A percentile compares a stretch with the other conserved stretches of the same genome.
Evolutionary conservation across 2,113 vertebrate species (phyloP).

Genomic region (Beaufortia kweichowensis): DNA sequence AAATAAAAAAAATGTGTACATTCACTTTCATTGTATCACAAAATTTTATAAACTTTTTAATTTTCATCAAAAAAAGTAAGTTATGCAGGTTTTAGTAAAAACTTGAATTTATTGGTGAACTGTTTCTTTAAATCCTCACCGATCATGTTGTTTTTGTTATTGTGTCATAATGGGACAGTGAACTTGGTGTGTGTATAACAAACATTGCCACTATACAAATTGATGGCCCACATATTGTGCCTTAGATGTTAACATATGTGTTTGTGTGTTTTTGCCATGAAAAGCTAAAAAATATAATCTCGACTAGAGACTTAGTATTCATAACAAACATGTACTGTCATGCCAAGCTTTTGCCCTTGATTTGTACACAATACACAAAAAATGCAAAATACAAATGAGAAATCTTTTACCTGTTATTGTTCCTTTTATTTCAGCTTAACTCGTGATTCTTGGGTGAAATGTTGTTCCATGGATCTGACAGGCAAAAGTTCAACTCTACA

Average conservation of each 20-base stretch:
- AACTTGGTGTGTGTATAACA: no score
- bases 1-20: no score
- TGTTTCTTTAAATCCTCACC: no score
- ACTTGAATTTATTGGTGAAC: neutral
- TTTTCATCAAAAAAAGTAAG: no score
- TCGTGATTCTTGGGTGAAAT: neutral
- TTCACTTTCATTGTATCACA: no score
- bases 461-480: neutral
- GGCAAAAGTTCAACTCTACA: neutral
- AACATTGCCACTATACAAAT: no score
- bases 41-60: no score
- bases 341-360: no score
- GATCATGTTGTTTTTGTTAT: no score
- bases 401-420: slow-evolving; percentile 30
- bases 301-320: neutral
- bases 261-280: neutral
- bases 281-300: neutral
- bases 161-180: no score
- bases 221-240: slow-evolving; percentile 8
- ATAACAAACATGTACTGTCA: neutral
- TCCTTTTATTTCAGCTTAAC: neutral
- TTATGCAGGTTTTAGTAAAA: neutral
- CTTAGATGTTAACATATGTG: neutral
- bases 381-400: neutral
- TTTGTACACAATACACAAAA: neutral